phyloP scores from a whole-genome alignment of 2,113 vertebrate species.

The Paralichthys olivaceus region DNA sequence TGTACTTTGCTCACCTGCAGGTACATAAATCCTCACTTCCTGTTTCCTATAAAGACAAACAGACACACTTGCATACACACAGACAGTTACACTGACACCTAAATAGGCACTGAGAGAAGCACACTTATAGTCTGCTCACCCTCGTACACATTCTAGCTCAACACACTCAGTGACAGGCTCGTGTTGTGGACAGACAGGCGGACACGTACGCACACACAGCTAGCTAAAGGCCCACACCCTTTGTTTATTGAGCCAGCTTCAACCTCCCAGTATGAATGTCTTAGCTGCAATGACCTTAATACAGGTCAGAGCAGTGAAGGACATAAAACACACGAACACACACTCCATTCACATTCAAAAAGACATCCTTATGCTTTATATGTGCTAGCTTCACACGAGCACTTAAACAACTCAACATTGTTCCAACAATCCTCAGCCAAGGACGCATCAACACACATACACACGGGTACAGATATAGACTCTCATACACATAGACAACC shows the following conservation, averaged over 20 bases:
- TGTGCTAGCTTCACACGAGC: conserved; percentile 55
- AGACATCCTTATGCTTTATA: conserved; percentile 34
- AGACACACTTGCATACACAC: conserved; percentile 7
- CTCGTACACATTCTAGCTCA: conserved; percentile 53
- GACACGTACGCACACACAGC: conserved; percentile 19
- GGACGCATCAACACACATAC: conserved; percentile 53
- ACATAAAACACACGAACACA: conserved; percentile 25
- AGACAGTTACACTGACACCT: conserved; percentile 37
- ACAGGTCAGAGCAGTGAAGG: conserved; percentile 45
- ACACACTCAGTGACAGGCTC: conserved; percentile 55
- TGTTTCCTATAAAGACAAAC: conserved; percentile 29
- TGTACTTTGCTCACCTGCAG: conserved; percentile 40
- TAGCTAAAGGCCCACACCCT: conserved; percentile 32
- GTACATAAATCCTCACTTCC: conserved; percentile 24
- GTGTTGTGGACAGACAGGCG: conserved; percentile 36
- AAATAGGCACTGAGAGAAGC: conserved; percentile 62
- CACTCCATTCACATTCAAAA: conserved; percentile 46
- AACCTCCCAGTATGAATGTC: conserved; percentile 70
- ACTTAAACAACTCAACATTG: conserved; percentile 60
- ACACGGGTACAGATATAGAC: conserved; percentile 49
- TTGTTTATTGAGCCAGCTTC: conserved; percentile 52
- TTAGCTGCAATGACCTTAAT: conserved; percentile 53
- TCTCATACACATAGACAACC: conserved; percentile 63
- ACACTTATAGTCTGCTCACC: conserved; percentile 55
- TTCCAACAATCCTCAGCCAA: conserved; percentile 66